Base-by-base conservation (phyloP, 2,888 invertebrate genomes). In the Hirtodrosophila duncani region DNA sequence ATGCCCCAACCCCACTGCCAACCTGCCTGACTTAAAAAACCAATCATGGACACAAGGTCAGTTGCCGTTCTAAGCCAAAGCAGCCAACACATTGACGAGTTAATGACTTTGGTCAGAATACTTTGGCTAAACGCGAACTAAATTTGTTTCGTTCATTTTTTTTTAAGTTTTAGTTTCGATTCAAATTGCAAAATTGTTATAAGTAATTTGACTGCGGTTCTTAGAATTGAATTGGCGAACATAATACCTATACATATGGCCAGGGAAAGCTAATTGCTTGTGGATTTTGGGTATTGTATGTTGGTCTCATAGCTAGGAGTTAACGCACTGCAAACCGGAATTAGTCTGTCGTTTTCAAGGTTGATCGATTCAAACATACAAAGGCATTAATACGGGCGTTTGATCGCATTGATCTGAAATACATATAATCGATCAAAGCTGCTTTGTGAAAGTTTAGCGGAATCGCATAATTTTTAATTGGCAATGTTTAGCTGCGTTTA, bases 31-130 rank as follows among this genome's bases (percentile, higher is more conserved):
- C 48, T 55, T 48, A 36, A 45, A 50, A 69, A 71, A 65, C 45
- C 68, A 79, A 72, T 72, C 80, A 75, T 56, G 58, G 51, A n/a
- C 41, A 34, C 72, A 72, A 72, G 77, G 72, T 79, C 68, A 77
- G 14, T 55, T 61, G 56, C 49, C 68, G 77, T 75, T 72, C 77
- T 79, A 72, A 70, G 65, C 53, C 64, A 56, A 48, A 16, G n/a
- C 24, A 9, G 34, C 34, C 43, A 56, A 51, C 67, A 53, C 45
- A 63, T 48, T 50, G 55, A 59, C 68, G 56, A 63, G 41, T 63
- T 72, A 72, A 72, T 72, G 68, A 71, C 80, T 72, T 58, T 71
- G 80, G 65, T 56, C 77, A 71, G 77, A 79, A 65, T 53, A 62
- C 60, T 67, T 39, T 38, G n/a, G n/a, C n/a, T 30, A 34, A 14